Evolutionary conservation across 1,140 invertebrate species (phyloP).

Genomic region (Cataglyphis hispanica): DNA sequence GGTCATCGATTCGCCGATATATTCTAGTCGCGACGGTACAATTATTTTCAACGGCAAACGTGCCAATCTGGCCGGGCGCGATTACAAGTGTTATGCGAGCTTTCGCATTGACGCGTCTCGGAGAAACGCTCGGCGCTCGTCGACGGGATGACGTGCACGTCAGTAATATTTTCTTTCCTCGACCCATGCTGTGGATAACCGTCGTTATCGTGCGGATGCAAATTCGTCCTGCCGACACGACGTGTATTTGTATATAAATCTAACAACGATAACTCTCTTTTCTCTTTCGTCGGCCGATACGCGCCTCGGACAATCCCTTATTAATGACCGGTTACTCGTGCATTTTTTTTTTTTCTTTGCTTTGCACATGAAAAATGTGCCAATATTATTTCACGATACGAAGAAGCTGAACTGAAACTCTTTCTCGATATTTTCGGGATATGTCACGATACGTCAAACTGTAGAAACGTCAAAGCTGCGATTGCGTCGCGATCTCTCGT

Average conservation of each 20-base stretch:
- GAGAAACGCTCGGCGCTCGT: conserved; percentile 1
- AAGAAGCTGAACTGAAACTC: not conserved
- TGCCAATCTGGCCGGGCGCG: conserved; percentile 39
- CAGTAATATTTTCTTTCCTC: conserved; percentile 59
- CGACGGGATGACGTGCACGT: conserved; percentile 43
- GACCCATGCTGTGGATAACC: conserved; percentile 4
- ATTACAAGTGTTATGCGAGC: conserved; percentile 24
- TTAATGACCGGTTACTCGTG: not conserved
- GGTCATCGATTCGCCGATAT: conserved; percentile 35
- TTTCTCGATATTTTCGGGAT: not conserved
- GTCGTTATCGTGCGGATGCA: conserved; percentile 64
- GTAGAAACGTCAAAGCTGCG: conserved; percentile 2
- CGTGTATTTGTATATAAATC: conserved; percentile 50
- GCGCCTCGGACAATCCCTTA: not conserved
- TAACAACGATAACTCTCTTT: not conserved
- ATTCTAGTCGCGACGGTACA: conserved; percentile 11
- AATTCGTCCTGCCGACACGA: conserved; percentile 58
- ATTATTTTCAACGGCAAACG: conserved; percentile 49
- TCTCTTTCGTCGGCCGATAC: conserved; percentile 21
- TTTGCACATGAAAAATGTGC: not conserved
- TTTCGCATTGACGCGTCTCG: not conserved
- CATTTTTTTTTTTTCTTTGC: not conserved
- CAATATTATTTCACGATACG: not conserved
- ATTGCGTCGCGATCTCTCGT: conserved; percentile 20
- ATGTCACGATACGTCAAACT: conserved; percentile 32